phyloP scores from a whole-genome alignment of 2,797 vertebrate species.

The Aselliscus stoliczkanus region DNA sequence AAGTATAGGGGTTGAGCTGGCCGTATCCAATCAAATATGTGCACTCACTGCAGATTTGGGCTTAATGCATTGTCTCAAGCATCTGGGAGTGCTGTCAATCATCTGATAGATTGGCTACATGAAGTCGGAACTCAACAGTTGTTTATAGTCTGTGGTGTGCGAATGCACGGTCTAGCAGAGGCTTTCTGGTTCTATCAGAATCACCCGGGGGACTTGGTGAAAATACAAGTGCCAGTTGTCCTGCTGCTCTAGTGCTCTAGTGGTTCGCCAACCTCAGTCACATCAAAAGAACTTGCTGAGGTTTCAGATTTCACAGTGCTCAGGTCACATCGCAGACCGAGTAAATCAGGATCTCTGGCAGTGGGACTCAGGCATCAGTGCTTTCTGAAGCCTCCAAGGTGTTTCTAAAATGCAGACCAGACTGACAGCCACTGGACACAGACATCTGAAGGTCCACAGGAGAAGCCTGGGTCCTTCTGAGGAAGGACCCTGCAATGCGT shows the following conservation, averaged over 20 bases:
- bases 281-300: not conserved
- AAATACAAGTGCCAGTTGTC: not conserved
- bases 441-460: not conserved
- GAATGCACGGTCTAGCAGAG: not conserved
- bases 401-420: no score
- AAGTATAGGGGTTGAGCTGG: not conserved
- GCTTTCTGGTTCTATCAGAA: not conserved
- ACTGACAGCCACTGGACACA: not conserved
- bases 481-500: not conserved
- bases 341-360: not conserved
- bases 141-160: not conserved
- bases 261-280: not conserved
- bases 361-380: no score
- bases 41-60: not conserved
- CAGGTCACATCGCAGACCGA: not conserved
- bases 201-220: not conserved
- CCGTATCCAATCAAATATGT: not conserved
- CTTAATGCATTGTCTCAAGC: not conserved
- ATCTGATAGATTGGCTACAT: rapidly evolving
- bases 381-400: not conserved
- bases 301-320: not conserved
- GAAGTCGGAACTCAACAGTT: not conserved
- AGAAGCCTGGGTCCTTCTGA: not conserved
- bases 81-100: not conserved
- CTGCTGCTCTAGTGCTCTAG: not conserved